Evolutionary conservation across 2,797 vertebrate species (phyloP).

Genomic region (Gymnoscopelus braueri): DNA sequence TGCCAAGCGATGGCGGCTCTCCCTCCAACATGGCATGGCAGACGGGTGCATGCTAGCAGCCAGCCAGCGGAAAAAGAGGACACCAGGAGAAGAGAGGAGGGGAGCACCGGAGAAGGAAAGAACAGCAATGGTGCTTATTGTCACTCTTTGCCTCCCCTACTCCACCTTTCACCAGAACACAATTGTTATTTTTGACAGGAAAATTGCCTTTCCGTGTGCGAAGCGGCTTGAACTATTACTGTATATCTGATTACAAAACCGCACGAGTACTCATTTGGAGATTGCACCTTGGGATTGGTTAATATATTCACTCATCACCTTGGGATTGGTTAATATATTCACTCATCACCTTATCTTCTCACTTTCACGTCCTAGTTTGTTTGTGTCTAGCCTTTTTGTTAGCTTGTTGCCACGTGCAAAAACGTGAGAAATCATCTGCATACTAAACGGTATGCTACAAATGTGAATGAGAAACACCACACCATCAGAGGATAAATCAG

Average conservation of each 20-base stretch:
- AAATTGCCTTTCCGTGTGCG: slow-evolving; percentile 30
- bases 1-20: slow-evolving; percentile 68
- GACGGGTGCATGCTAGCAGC: slow-evolving; percentile 55
- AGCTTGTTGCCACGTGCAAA: slow-evolving; percentile 19
- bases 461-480: background rate
- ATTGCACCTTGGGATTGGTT: slow-evolving; percentile 39
- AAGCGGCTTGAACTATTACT: slow-evolving; percentile 1
- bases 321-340: slow-evolving; percentile 15
- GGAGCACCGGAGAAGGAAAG: slow-evolving; percentile 31
- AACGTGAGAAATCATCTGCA: slow-evolving; percentile 32
- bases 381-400: slow-evolving; percentile 18
- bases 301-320: slow-evolving; percentile 5
- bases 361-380: slow-evolving; percentile 42
- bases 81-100: slow-evolving; percentile 1
- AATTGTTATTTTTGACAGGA: slow-evolving; percentile 66
- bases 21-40: slow-evolving; percentile 68
- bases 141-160: slow-evolving; percentile 63
- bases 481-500: background rate
- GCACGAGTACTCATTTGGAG: slow-evolving; percentile 37
- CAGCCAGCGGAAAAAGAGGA: background rate
- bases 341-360: background rate
- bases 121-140: slow-evolving; percentile 32
- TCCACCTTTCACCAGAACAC: slow-evolving; percentile 66
- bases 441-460: background rate
- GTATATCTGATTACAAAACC: slow-evolving; percentile 46